Evolutionary conservation across 2,888 invertebrate species (phyloP), one percentile per base, ranked within the genome.

Genomic region (Tetropium fuscum): DNA sequence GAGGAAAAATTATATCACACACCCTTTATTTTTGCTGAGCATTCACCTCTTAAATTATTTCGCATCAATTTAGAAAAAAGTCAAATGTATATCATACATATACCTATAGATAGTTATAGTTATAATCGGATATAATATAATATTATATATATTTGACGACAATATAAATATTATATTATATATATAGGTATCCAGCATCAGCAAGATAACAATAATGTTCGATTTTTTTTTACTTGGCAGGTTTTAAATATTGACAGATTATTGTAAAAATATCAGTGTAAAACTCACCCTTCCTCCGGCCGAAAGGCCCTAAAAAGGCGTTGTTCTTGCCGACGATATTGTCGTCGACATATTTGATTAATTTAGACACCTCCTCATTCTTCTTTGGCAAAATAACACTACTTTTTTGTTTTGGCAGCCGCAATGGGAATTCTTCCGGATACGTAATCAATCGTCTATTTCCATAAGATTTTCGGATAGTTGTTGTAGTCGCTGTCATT

Each of bases 251-350:
- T 4, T 25, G 4, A 1, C 25, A 25, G n/a, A 25, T 6, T 25
- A 25, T 25, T 25, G 1, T 25, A 25, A 8, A 8, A 8, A 4
- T 25, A 4, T 25, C n/a, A n/a, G n/a, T n/a, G n/a, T n/a, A 10
- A 8, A 1, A 38, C 58, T 83, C 82, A 92, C 92, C 91, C 89
- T 92, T 91, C 76, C 94, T 84, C 56, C 91, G 85, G 63, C 94
- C 94, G 77, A 89, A 94, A 7, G 94, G 94, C 49, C 94, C 93
- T 71, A 90, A 86, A 80, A 94, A 94, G 16, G 90, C 89, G 72
- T 90, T 90, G 70, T 90, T 90, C 78, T 89, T 91, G 54, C 94
- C 94, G 74, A 94, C 89, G 67, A 94, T 84, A 81, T 90, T 93
- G 66, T 92, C 90, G 74, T 92, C 91, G 67, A 94, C 90, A 77